Evolutionary conservation across 2,888 invertebrate species (phyloP), one percentile per base, ranked within the genome.

Genomic region (Limnephilus rhombicus): DNA sequence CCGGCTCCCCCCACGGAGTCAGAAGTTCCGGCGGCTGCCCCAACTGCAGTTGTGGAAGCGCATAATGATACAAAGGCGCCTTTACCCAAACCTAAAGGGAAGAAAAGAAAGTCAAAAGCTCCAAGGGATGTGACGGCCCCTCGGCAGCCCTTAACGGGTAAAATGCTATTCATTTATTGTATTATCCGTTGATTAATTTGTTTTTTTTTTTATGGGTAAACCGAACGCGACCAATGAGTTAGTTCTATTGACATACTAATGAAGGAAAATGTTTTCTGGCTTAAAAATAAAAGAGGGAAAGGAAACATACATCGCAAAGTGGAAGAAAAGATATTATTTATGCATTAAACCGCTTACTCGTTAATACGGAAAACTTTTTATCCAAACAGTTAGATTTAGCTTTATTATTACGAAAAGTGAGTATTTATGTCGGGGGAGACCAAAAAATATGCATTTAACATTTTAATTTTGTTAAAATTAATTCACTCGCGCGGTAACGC

Each of bases 41-140:
- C 83, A 18, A 53, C 89, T n/a, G 41, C n/a, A n/a, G n/a, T 82
- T 18, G 53, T 24, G 29, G 86, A 91, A 90, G n/a, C 29, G 4
- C 13, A 24, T 34, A 29, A 68, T 18, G 90, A 92, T 18, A 94
- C 94, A 96, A 94, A 94, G 87, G 90, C 92, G 85, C 95, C 95
- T 24, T 95, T 95, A 3, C 96, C 96, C 90, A 97, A 97, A 94
- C 95, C 96, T 0, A 96, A 96, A 93, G 96, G 96, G 94, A 95
- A 96, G 0, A 98, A 98, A 94, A 97, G 98, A 94, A 96, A 98
- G 92, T 97, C 97, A 93, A 98, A 97, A 95, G 95, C 96, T 90
- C 97, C 97, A 0, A 97, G 97, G 94, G 98, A 98, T 95, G 96
- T 96, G 18, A 97, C 97, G 88, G 98, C 98, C 2, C 98, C 98